Evolutionary conservation across 92 coral and sea anemone genomes (phyloP).

Genomic region (Epizoanthus ramosus): DNA sequence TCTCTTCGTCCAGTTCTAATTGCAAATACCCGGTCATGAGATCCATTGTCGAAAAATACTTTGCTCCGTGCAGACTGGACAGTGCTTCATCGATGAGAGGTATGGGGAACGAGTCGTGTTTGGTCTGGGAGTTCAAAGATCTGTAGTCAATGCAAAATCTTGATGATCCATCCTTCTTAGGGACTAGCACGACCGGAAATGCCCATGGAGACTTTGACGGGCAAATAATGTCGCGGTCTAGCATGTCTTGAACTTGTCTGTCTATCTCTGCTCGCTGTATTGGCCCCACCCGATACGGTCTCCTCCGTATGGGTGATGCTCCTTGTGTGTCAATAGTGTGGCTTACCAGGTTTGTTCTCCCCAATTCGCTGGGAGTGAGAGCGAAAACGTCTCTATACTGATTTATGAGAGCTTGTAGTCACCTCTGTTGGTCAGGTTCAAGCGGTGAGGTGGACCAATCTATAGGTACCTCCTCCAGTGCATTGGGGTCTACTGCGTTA

Average conservation of each 20-base stretch:
- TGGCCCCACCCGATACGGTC: background rate
- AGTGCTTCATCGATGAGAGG: background rate
- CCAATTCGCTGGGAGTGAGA: background rate
- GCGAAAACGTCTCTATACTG: background rate
- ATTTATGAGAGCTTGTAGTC: background rate
- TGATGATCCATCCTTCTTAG: slow-evolving; percentile 3
- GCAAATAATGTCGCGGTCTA: background rate
- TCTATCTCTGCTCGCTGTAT: background rate
- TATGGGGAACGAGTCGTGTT: background rate
- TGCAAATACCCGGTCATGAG: too few relatives aligned
- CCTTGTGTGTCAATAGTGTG: slow-evolving; percentile 3
- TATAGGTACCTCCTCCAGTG: too few relatives aligned
- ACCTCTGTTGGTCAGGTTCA: background rate
- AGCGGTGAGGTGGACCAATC: too few relatives aligned
- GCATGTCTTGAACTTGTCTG: slow-evolving; percentile 11
- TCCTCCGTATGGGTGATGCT: background rate
- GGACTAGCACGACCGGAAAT: slow-evolving; percentile 4
- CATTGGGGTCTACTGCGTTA: too few relatives aligned
- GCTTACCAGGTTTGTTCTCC: background rate
- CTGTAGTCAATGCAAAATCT: background rate
- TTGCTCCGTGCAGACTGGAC: too few relatives aligned
- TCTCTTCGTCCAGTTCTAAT: background rate
- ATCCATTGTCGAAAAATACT: too few relatives aligned
- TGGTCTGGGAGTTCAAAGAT: background rate
- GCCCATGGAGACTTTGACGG: too few relatives aligned